Evolutionary conservation across 53 echinoderm and acorn worm genomes (phyloP), one percentile per base, ranked within the genome.

Genomic region (Hippasteria phrygiana): DNA sequence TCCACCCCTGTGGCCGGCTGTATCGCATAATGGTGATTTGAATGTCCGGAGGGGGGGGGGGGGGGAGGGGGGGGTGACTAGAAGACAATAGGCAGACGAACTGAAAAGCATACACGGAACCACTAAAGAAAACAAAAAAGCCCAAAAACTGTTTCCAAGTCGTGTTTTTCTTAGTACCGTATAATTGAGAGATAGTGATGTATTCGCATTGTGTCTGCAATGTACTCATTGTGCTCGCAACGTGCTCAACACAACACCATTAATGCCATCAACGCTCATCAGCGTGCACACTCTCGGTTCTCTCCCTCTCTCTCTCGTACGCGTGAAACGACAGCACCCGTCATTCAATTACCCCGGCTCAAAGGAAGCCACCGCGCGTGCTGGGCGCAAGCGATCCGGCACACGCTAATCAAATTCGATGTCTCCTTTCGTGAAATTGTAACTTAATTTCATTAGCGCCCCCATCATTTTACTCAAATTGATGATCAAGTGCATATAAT

Each of bases 401-500:
- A 27, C 53, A n/a, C 13, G 36, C 85, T 85, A 85, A 85, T 85
- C 71, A 36, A 85, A 85, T 85, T 85, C 71, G 50, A 46, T 54
- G 53, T 71, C 53, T 85, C 85, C 70, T 36, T 85, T 85, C 85
- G 41, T 71, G 70, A 85, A 85, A 85, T 85, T 85, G 85, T 85
- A 70, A 85, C 85, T 85, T 85, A 85, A 85, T 85, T 85, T 85
- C 85, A 85, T 85, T 85, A 85, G 85, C 33, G 70, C 48, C 37
- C 35, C 71, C 70, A 85, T 85, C 85, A 85, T 85, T 85, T 85
- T 85, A 71, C 34, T 48, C 71, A 85, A 71, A 85, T 85, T 85
- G 85, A 85, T 85, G 85, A 85, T 85, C 69, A 85, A 85, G 70
- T 85, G 71, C 85, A 70, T 71, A 85, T 85, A 85, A 85, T 85